Evolutionary conservation across 2,888 invertebrate genomes (phyloP), one percentile per base, ranked within the genome.

Genomic region (Euphydryas editha): DNA sequence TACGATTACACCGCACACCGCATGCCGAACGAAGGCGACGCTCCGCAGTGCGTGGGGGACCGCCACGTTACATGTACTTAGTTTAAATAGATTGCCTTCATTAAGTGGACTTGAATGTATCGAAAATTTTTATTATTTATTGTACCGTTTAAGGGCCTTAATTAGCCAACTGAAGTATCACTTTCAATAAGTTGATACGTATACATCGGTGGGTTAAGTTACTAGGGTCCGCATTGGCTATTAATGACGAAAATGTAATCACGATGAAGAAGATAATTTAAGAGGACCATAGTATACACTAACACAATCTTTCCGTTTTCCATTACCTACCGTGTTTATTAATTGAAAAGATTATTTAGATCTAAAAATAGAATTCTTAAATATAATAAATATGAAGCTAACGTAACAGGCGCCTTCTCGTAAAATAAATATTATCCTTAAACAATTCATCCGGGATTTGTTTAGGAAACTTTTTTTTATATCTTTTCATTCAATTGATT

Each of bases 1-100:
- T 88, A 90, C 81, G 82, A 84, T 82, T 78, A 76, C 80, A 76
- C 65, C 68, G 61, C 49, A 66, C 68, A 59, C 42, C 62, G 61
- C 59, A 47, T 58, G 47, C 54, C 47, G 37, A 36, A 20, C 54
- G 36, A 21, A n/a, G 30, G 5, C 49, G 44, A 24, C 61, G 65
- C 67, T 49, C 57, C 47, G 62, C 59, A 54, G 63, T 60, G 59
- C 65, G 72, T 67, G 70, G 69, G 70, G 72, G 70, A 65, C 65
- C 59, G 55, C 20, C 37, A 37, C 49, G 63, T 58, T 54, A 59
- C 57, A 54, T 54, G 54, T 54, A 54, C 54, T 11, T 30, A 54
- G 58, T 64, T 64, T 57, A 64, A 58, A 64, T 64, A 64, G 63
- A 58, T 59, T 64, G 63, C 58, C 63, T 58, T 64, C 58, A 64